These are phyloP conservation scores for Artibeus jamaicensis DNA, from an alignment of 2,797 vertebrate genomes.

Conservation along the genomic window DNA sequence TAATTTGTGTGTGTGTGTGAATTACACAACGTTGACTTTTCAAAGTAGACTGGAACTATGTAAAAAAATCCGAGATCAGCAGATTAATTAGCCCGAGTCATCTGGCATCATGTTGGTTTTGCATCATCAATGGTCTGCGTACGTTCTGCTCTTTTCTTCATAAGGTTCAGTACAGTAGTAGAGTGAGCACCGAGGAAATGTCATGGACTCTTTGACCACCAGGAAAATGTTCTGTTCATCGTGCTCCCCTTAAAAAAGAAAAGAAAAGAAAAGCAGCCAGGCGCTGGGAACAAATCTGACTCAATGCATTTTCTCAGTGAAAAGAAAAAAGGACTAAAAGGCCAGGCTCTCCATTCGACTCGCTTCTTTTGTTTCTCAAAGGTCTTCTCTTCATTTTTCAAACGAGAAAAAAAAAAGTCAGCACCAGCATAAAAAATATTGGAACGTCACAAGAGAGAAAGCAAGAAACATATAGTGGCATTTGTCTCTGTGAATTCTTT, in stretches of 20 bases:
- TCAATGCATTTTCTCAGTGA: neutral
- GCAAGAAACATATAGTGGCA: neutral
- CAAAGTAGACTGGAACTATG: neutral
- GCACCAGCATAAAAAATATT: neutral
- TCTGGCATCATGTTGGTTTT: no score
- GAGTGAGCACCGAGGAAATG: neutral
- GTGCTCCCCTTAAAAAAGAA: neutral
- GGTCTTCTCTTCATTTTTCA: conserved; percentile 10
- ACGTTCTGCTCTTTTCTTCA: neutral
- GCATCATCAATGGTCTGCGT: neutral
- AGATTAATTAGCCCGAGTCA: neutral
- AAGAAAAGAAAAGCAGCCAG: neutral
- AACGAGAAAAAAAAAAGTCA: neutral
- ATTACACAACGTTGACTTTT: conserved; percentile 17
- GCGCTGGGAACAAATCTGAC: neutral
- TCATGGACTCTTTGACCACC: neutral
- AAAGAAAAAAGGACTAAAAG: neutral
- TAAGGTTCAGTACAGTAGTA: neutral
- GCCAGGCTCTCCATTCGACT: neutral
- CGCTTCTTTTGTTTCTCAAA: neutral
- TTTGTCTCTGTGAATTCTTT: neutral
- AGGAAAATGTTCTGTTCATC: neutral
- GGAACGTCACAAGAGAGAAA: neutral
- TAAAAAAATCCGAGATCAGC: neutral
- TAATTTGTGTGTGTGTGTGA: neutral